Evolutionary conservation across 2,113 vertebrate genomes (phyloP).

Genomic region (Castor canadensis): DNA sequence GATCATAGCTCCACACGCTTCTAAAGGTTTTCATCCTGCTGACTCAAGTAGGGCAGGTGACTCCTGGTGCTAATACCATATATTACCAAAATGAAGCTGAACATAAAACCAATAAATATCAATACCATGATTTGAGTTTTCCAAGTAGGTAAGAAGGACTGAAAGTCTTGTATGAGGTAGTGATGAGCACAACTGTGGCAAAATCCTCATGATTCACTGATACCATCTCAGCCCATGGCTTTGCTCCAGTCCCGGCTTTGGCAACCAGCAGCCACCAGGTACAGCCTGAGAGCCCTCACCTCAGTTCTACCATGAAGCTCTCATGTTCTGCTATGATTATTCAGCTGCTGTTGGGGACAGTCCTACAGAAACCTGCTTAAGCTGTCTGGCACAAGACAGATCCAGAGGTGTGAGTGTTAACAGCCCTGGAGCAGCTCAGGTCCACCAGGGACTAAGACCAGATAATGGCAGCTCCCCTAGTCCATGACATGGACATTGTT

Average conservation of each 20-base stretch:
- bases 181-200: not conserved
- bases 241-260: not conserved
- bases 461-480: not conserved
- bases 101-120: not conserved
- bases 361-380: not conserved
- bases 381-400: not conserved
- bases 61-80: not conserved
- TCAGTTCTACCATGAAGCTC: rapidly evolving
- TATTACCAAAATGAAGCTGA: not conserved
- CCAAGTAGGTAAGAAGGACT: not conserved
- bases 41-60: not conserved
- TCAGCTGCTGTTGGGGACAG: not conserved
- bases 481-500: not conserved
- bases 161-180: not conserved
- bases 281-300: not conserved
- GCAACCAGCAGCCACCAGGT: not conserved
- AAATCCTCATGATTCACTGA: not conserved
- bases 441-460: not conserved
- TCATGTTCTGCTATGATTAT: not conserved
- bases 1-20: not conserved
- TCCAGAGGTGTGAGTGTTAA: not conserved
- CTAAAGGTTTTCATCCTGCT: not conserved
- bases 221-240: not conserved
- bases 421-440: not conserved
- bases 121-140: not conserved